A percentile compares a stretch with the other conserved stretches of the same genome.
phyloP scores from a whole-genome alignment of 2,797 vertebrate genomes.

The Anabas testudineus region DNA sequence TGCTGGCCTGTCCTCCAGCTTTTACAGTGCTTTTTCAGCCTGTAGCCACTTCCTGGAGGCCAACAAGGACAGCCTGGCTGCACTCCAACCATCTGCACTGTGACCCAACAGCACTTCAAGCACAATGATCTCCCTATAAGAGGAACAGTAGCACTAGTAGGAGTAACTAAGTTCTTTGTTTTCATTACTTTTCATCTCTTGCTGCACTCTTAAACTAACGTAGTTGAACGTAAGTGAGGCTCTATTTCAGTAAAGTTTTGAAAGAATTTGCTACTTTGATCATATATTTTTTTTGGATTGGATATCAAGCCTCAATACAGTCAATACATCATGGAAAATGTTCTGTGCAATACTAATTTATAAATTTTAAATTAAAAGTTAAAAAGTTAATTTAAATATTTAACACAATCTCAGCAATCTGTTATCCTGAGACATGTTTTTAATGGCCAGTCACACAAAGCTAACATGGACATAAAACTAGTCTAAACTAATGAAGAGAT shows the following conservation, averaged over 20 bases:
- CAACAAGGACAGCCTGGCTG: constrained; percentile 84
- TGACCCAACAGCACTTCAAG: constrained; percentile 15
- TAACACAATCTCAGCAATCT: neutral
- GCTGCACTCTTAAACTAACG: neutral
- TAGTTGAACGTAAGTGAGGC: constrained; percentile 15
- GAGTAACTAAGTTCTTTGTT: constrained; percentile 2
- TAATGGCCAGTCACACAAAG: constrained; percentile 14
- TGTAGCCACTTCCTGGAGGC: constrained; percentile 90
- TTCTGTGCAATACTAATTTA: constrained; percentile 49
- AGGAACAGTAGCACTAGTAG: constrained; percentile 20
- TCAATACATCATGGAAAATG: neutral
- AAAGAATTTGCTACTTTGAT: neutral
- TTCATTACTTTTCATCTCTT: constrained; percentile 6
- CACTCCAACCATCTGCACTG: constrained; percentile 43
- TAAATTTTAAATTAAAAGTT: no score
- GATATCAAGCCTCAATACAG: constrained; percentile 40
- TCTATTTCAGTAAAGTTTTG: neutral
- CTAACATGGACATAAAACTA: neutral
- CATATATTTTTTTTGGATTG: neutral
- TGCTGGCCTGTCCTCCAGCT: constrained; percentile 90
- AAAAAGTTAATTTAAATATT: constrained; percentile 25
- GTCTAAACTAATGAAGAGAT: neutral
- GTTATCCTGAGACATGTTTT: constrained; percentile 15
- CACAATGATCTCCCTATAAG: neutral
- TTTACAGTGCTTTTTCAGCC: constrained; percentile 87